A percentile compares a stretch with the other conserved stretches of the same genome.
Evolutionary conservation across 2,113 vertebrate genomes (phyloP).

Genomic region (Mohoua ochrocephala): DNA sequence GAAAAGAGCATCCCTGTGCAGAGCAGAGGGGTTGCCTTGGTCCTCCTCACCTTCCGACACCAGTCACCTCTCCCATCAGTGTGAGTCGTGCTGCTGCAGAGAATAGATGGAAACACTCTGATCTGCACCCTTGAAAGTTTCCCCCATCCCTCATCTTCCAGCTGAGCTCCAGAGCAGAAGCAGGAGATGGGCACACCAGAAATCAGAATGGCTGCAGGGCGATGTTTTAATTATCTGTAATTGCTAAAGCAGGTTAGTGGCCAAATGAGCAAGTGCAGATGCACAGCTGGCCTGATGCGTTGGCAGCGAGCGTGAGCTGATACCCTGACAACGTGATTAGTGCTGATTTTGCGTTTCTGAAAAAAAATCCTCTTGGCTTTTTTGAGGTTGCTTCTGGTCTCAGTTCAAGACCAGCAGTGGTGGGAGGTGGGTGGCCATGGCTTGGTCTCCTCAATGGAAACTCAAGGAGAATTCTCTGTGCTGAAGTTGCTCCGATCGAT

Average conservation of each 20-base stretch:
- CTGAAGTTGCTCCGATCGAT: neutral
- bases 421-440: neutral
- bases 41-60: neutral
- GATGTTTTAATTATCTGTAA: neutral
- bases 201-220: neutral
- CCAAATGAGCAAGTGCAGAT: neutral
- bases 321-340: neutral
- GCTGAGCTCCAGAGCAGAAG: neutral
- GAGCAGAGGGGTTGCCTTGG: neutral
- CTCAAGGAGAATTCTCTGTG: accelerated
- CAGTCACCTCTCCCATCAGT: accelerated
- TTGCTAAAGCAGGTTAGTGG: neutral
- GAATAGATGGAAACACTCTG: neutral
- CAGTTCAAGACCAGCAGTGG: neutral
- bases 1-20: neutral
- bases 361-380: neutral
- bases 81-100: accelerated
- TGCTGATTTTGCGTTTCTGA: neutral
- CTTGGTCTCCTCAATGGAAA: neutral
- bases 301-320: neutral
- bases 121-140: neutral
- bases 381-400: neutral
- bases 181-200: neutral
- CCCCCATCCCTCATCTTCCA: neutral
- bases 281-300: neutral